A percentile compares a stretch with the other conserved stretches of the same genome.
phyloP scores from a whole-genome alignment of 2,113 vertebrate genomes.

The Myodes glareolus region DNA sequence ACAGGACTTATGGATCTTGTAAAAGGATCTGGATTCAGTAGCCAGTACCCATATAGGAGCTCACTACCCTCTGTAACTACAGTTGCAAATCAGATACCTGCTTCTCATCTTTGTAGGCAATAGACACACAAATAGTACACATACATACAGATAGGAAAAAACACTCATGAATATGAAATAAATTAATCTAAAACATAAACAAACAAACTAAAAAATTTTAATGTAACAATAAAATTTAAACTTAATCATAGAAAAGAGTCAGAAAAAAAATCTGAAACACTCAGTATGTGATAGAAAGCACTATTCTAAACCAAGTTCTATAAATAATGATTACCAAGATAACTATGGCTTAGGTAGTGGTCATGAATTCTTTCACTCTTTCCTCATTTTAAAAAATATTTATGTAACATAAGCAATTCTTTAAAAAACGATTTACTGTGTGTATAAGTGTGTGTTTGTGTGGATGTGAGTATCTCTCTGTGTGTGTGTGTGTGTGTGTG shows the following conservation, averaged over 20 bases:
- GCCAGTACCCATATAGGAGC: neutral
- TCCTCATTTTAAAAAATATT: slow-evolving; percentile 3
- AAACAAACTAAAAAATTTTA: neutral
- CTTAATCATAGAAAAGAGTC: neutral
- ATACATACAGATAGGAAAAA: neutral
- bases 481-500: no score
- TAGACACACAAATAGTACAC: no score
- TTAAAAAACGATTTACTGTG: neutral
- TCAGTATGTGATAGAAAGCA: neutral
- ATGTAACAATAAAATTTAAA: neutral
- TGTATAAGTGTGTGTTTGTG: neutral
- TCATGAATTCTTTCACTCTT: neutral
- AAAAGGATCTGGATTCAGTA: neutral
- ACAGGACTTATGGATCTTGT: neutral
- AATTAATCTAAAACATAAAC: neutral
- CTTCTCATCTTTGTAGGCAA: neutral
- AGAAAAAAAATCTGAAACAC: neutral
- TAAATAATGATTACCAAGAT: no score
- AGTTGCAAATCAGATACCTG: neutral
- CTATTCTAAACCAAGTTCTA: neutral
- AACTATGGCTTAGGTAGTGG: neutral
- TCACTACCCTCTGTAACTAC: no score
- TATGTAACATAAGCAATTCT: neutral
- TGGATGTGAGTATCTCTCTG: no score
- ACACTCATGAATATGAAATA: neutral